phyloP scores from a whole-genome alignment of 2,797 vertebrate species.

The Limnodromus scolopaceus region DNA sequence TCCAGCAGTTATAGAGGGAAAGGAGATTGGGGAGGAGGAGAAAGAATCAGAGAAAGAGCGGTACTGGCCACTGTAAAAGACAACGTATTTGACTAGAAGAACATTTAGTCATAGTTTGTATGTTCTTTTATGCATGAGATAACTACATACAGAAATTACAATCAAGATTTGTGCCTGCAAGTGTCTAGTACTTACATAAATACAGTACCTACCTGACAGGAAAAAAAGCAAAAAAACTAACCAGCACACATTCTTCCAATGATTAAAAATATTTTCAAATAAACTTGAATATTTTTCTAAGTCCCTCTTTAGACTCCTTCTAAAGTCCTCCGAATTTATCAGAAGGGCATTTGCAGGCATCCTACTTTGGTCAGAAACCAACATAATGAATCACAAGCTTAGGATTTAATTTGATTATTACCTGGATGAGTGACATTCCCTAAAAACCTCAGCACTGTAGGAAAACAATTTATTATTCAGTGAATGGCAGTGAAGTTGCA shows the following conservation, averaged over 20 bases:
- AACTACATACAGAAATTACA: background rate
- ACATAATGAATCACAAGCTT: background rate
- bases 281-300: background rate
- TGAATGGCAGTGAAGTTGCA: background rate
- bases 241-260: background rate
- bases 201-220: background rate
- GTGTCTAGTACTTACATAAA: background rate
- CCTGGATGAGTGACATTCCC: background rate
- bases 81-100: background rate
- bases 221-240: background rate
- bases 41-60: background rate
- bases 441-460: background rate
- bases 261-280: background rate
- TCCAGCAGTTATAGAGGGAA: background rate
- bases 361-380: background rate
- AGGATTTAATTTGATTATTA: background rate
- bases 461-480: background rate
- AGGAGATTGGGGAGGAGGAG: fast-evolving
- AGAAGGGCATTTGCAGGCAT: background rate
- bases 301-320: background rate
- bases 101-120: background rate
- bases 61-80: background rate
- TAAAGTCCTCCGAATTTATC: background rate
- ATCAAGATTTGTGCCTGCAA: background rate
- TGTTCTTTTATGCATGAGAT: background rate